These are phyloP conservation scores for Eptesicus fuscus DNA, from an alignment of 2,113 vertebrate genomes.

Conservation along the genomic window DNA sequence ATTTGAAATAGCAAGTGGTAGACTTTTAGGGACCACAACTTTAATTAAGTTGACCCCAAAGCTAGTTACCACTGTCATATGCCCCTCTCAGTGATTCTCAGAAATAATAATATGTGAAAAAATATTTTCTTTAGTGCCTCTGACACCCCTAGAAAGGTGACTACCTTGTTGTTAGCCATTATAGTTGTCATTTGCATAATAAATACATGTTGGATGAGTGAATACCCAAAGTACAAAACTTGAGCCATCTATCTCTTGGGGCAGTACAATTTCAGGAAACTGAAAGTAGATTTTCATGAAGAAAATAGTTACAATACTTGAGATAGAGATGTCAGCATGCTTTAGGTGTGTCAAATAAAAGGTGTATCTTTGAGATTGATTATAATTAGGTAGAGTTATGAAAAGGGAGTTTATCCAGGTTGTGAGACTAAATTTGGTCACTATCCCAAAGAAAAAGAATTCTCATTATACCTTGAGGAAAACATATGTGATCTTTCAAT, in stretches of 20 bases:
- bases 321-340: background rate
- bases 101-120: background rate
- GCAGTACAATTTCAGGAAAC: background rate
- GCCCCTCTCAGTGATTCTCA: background rate
- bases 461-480: background rate
- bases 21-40: background rate
- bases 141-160: background rate
- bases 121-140: background rate
- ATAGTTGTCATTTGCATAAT: background rate
- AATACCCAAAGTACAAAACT: background rate
- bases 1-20: background rate
- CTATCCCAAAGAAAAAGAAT: background rate
- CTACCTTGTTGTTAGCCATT: background rate
- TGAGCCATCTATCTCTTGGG: background rate
- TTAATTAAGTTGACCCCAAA: background rate
- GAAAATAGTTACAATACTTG: background rate
- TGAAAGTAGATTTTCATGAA: background rate
- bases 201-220: background rate
- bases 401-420: background rate
- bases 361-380: background rate
- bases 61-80: background rate
- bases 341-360: background rate
- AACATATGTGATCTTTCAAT: background rate
- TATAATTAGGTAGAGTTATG: background rate
- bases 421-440: background rate